Evolutionary conservation across 2,888 invertebrate genomes (phyloP), one percentile per base, ranked within the genome.

Genomic region (Eudasyphora cyanicolor): DNA sequence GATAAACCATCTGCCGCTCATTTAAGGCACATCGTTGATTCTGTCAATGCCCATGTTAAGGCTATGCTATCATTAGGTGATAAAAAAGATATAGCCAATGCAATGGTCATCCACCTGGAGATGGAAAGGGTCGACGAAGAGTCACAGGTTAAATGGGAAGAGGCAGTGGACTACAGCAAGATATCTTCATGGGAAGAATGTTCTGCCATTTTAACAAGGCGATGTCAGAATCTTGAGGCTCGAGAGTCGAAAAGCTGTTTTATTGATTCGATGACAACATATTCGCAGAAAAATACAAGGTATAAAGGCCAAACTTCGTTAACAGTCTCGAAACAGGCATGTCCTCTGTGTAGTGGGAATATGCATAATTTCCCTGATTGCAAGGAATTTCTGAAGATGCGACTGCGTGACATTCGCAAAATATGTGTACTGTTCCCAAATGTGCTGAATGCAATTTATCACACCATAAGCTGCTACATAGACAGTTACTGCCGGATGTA

Each of bases 121-220:
- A 77, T 83, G 67, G 78, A 79, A 32, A 76, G 29, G 7, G 17
- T 85, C 6, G 76, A 84, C 24, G 19, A 29, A 12, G 83, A 83
- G n/a, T 81, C 82, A 8, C 78, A 82, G 49, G 17, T 76, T 0
- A 82, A 85, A 38, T 84, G 84, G 82, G 83, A 85, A 35, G 86
- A 85, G 70, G 70, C 83, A 10, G 70, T 85, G 3, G 82, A 82
- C 57, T 80, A 81, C 38, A 79, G 64, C 0, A 77, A 75, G 24
- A 60, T 85, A 10, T 78, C 77, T 10, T 42, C 73, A 17, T 84
- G 81, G 78, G 71, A 79, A 29, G 79, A 83, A 0, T 86, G 80
- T 45, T 76, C 76, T 1, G 49, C 45, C 5, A 60, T 85, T 21
- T 67, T 82, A 45, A 35, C 82, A 14, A 76, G 82, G 45, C 81